A percentile compares a stretch with the other conserved stretches of the same genome.
These are phyloP conservation scores for Rutilus rutilus DNA, from an alignment of 2,113 vertebrate species.

Conservation along the genomic window DNA sequence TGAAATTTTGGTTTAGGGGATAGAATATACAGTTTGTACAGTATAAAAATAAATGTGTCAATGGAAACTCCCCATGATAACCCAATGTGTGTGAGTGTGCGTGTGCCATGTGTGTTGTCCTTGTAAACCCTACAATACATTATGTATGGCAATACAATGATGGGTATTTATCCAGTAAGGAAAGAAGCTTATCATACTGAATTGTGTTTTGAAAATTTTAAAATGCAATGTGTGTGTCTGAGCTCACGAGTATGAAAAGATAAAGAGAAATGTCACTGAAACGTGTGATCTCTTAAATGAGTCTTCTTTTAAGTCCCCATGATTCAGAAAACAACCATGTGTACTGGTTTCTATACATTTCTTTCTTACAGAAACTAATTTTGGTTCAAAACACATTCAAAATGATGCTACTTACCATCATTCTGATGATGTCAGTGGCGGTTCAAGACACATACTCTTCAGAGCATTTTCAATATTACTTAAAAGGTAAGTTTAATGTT, in stretches of 20 bases:
- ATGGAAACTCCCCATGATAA: no score
- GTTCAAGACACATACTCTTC: slow-evolving; percentile 56
- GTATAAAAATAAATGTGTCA: no score
- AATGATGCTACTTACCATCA: slow-evolving; percentile 60
- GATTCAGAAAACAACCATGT: not conserved
- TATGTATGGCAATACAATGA: no score
- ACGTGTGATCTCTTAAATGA: not conserved
- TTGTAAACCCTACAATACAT: no score
- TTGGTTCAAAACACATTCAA: not conserved
- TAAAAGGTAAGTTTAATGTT: slow-evolving; percentile 63
- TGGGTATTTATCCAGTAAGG: no score
- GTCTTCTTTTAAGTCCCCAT: not conserved
- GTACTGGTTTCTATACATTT: not conserved
- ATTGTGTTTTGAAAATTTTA: no score
- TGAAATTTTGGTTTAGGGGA: no score
- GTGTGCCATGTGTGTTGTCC: no score
- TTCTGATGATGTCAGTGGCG: slow-evolving; percentile 61
- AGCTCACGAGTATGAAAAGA: slow-evolving; percentile 20
- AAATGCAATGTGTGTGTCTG: not conserved
- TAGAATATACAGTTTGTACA: no score
- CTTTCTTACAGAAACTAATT: not conserved
- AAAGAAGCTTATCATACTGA: no score
- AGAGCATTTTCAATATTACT: slow-evolving; percentile 25
- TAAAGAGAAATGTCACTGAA: not conserved
- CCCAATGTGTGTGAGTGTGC: no score